Base-by-base conservation (phyloP, 2,113 vertebrate genomes). In the Ciconia boyciana region DNA sequence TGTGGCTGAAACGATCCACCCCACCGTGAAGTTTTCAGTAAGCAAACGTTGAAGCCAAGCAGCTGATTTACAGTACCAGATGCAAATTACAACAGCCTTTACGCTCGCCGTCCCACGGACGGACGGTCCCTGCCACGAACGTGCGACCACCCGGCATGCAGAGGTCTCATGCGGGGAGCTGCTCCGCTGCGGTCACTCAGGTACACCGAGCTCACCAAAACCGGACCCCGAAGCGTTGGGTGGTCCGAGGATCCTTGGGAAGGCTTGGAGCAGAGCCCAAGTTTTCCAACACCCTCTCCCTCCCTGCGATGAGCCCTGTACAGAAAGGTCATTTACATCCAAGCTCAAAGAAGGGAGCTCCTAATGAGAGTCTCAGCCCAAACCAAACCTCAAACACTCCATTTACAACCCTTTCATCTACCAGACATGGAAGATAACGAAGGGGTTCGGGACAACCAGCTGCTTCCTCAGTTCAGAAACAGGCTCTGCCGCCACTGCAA, bases 101-200 rank as follows among this genome's bases (percentile, higher is more conserved):
- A 3, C 1, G 49, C 9, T 26, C 44, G 61, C 5, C 1, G 1
- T 15, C 21, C 44, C 2, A 0, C 0, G 2, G 69, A 3, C 2
- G 1, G 60, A 8, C 2, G 6, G 31, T 5, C 54, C 52, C 76
- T 2, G 48, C 34, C 62, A 6, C 4, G 2, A 12, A 16, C 1
- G 1, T 0, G 6, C 3, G 4, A 24, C 39, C 44, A 41, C 76
- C 5, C 18, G 2, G 62, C 7, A 7, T 3, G 14, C 90, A 8
- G 72, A 14, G 71, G 16, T 36, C 62, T 54, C 4, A 1, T 4
- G 26, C 2, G 3, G 39, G 39, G 32, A 52, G 44, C 60, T 0
- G 3, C 64, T 19, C 51, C 3, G 9, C 71, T 14, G 48, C 18
- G 0, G 13, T 18, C 48, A 0, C 39, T 8, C 5, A 1, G 36